Evolutionary conservation across 2,797 vertebrate species (phyloP), one percentile per base, ranked within the genome.

Genomic region (Brachymystax lenok): DNA sequence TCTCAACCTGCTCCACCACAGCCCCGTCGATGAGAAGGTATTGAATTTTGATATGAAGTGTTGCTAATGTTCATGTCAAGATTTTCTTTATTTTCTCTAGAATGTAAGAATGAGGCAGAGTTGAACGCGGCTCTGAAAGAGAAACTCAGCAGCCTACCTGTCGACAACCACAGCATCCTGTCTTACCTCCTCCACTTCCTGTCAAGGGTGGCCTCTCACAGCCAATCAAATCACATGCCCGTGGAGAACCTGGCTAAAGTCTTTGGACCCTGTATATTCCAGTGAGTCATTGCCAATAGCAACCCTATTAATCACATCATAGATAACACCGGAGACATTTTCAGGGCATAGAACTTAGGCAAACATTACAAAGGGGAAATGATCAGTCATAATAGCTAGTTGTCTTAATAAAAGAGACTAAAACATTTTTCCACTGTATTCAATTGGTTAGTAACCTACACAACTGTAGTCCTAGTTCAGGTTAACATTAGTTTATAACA

Each of bases 241-340:
- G 71, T 94, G 81, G 93, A 96, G 88, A 95, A 95, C 80, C 87
- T 96, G 64, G 92, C 94, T 12, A 83, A 91, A 28, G 90, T 95
- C 74, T 96, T 96, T 82, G 94, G 95, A 72, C 95, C 95, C 61
- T 93, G 92, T 74, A 85, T 96, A 75, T 96, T 96, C 85, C 93
- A 86, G 95, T 96, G 87, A 93, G 94, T 92, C 19, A 21, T 50
- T 46, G 40, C 40, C 67, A 24, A 74, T 71, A 66, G 67, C 76
- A 40, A 68, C 74, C 80, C 7, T 77, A 54, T 73, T 75, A 16
- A 46, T 46, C 40, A 13, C 40, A 46, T 80, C 33, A 19, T 69
- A 79, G 72, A 73, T 35, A 2, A 74, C 24, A 5, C 19, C 66
- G 14, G 13, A 19, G 51, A 77, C 51, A 71, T 7, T 16, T 28